These are phyloP conservation scores for Tyrannus savana DNA, from an alignment of 2,113 vertebrate genomes.

Conservation along the genomic window DNA sequence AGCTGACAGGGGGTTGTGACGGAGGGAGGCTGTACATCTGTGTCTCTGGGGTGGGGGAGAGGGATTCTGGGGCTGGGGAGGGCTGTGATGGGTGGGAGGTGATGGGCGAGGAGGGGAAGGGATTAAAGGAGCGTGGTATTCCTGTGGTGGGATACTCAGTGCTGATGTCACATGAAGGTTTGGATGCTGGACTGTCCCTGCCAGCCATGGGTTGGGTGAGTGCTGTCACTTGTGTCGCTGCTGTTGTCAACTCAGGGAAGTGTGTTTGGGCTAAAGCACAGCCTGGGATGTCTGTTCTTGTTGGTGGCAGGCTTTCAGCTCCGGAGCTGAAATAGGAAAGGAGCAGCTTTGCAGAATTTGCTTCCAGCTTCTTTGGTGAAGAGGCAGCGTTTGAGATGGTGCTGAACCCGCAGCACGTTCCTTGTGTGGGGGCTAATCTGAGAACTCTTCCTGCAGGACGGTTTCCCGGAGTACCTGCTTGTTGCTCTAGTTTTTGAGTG, in stretches of 20 bases:
- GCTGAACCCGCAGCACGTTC: background rate
- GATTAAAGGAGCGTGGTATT: background rate
- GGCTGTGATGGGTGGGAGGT: background rate
- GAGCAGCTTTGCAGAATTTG: background rate
- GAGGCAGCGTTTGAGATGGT: background rate
- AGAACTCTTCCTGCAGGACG: conserved; percentile 12
- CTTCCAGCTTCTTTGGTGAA: background rate
- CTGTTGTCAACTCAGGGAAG: background rate
- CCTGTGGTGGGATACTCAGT: background rate
- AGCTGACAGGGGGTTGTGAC: background rate
- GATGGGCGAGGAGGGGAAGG: background rate
- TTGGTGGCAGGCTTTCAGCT: background rate
- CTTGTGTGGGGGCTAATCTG: background rate
- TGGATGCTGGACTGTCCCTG: background rate
- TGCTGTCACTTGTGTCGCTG: background rate
- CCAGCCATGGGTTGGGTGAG: rapidly evolving
- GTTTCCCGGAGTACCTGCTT: background rate
- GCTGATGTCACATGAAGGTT: background rate
- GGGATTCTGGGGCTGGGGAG: background rate
- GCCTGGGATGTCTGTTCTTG: background rate
- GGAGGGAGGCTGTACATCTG: background rate
- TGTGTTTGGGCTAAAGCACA: background rate
- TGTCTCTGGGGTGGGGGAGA: background rate
- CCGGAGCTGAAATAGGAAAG: conserved; percentile 4
- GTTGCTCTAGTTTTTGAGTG: background rate